Evolutionary conservation across 2,888 invertebrate species (phyloP), one percentile per base, ranked within the genome.

Genomic region (Athetis lepigone): DNA sequence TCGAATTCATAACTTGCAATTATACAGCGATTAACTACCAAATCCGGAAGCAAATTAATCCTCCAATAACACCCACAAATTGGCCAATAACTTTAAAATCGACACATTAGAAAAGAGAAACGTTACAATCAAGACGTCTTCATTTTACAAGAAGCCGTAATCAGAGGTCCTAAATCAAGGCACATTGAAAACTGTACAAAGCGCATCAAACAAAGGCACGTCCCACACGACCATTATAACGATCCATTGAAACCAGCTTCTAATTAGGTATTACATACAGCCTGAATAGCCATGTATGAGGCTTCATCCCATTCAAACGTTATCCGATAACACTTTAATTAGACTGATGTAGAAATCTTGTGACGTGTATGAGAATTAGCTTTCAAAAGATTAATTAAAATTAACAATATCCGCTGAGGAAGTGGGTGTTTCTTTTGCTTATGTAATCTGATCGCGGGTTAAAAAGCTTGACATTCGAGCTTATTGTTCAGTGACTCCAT

Each of bases 241-340:
- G 90, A 88, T 83, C 88, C 88, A 92, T 92, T 90, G 86, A 91
- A 88, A 70, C 70, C 87, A 73, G 59, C 40, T 78, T 86, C 87
- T 92, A 92, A 92, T 92, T 91, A 92, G 85, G 78, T 80, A 89
- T 88, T 88, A 87, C 85, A 85, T 80, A 83, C 78, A 88, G 75
- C 80, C 83, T 86, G 86, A 89, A 88, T 88, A 86, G 78, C 77
- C 72, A 67, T 80, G 82, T 88, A 86, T 88, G 88, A 88, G 88
- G 90, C 87, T 85, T 81, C 83, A 70, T 81, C 77, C 90, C 83
- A 93, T 93, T 92, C 86, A 92, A 90, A 88, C 75, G 86, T 77
- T 88, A 90, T 89, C 90, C 75, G 90, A 92, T 91, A 83, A 85
- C 81, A 87, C 75, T 86, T 64, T 92, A 91, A 92, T 92, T 90